These are phyloP conservation scores for Notolepis coatsorum DNA, from an alignment of 2,797 vertebrate species.

Conservation along the genomic window DNA sequence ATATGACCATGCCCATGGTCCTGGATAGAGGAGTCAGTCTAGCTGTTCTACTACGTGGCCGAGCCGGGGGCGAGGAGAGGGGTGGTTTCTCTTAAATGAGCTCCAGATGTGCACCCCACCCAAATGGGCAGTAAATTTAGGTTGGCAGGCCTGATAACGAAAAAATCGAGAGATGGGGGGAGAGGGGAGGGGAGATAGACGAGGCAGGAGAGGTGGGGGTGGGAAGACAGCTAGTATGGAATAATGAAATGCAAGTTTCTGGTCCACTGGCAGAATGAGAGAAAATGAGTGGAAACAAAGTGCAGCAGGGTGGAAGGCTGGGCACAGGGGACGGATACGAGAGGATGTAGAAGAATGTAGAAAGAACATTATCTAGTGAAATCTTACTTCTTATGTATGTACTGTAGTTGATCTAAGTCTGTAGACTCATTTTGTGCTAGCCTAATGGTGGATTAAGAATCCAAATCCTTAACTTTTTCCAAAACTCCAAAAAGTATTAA, in stretches of 20 bases:
- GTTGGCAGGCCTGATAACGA: slow-evolving; percentile 81
- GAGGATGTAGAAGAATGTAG: too few relatives aligned
- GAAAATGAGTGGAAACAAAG: background rate
- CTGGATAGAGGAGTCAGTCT: slow-evolving; percentile 60
- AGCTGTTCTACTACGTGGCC: slow-evolving; percentile 71
- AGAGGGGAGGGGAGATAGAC: slow-evolving; percentile 12
- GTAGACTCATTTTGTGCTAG: too few relatives aligned
- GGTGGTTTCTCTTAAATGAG: slow-evolving; percentile 79
- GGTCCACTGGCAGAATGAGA: slow-evolving; percentile 32
- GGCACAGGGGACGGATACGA: too few relatives aligned
- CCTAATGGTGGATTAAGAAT: too few relatives aligned
- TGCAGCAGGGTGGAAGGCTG: background rate
- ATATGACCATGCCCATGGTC: slow-evolving; percentile 21
- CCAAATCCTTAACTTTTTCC: too few relatives aligned
- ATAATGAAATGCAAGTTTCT: slow-evolving; percentile 46
- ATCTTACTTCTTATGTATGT: too few relatives aligned
- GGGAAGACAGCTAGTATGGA: slow-evolving; percentile 28
- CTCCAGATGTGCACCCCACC: slow-evolving; percentile 87
- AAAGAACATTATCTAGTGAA: too few relatives aligned
- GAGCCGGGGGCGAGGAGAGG: slow-evolving; percentile 58
- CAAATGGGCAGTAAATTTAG: slow-evolving; percentile 81
- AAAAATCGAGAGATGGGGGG: slow-evolving; percentile 30
- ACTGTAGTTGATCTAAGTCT: too few relatives aligned
- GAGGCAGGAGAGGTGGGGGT: slow-evolving; percentile 1
- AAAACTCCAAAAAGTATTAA: too few relatives aligned